Evolutionary conservation across 2,113 vertebrate species (phyloP), one percentile per base, ranked within the genome.

Genomic region (Oncorhynchus keta): DNA sequence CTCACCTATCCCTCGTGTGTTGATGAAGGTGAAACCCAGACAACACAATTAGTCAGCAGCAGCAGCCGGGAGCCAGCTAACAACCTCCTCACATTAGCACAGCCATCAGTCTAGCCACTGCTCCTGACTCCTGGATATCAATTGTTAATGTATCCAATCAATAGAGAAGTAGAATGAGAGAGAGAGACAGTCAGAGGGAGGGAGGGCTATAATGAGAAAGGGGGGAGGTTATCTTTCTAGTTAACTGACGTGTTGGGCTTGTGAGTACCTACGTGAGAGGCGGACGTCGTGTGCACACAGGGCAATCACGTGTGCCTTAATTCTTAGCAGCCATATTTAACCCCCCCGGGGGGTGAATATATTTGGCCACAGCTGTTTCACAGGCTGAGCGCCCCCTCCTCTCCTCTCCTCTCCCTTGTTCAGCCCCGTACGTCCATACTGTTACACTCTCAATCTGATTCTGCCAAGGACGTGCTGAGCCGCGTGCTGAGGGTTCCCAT

Each of bases 401-500:
- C 49, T 55, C 14, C 14, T 55, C 49, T 55, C 14, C 14, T 16
- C 51, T 5, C 39, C 39, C 39, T 45, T 45, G 39, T 16, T 55
- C 51, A 55, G 51, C 51, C 3, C 12, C 73, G 59, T 69, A n/a
- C 30, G 61, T 81, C 77, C 62, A 62, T 48, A 76, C 68, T 12
- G 51, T 73, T 74, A 78, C 72, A 72, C 72, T 69, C 68, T 77
- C 81, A 70, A 84, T 82, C 80, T 76, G 80, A 86, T 81, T 84
- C 82, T 24, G 51, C 80, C 83, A 83, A 88, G 87, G 87, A 83
- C 83, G 81, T 22, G 24, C 8, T n/a, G 72, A 83, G 75, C 77
- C 64, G 20, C 39, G 28, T 78, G 78, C 77, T 62, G 32, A 71
- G 66, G 24, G 84, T 88, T 86, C 76, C 84, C 84, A 88, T 88